phyloP scores from a whole-genome alignment of 2,113 vertebrate species.

The Axis porcinus region DNA sequence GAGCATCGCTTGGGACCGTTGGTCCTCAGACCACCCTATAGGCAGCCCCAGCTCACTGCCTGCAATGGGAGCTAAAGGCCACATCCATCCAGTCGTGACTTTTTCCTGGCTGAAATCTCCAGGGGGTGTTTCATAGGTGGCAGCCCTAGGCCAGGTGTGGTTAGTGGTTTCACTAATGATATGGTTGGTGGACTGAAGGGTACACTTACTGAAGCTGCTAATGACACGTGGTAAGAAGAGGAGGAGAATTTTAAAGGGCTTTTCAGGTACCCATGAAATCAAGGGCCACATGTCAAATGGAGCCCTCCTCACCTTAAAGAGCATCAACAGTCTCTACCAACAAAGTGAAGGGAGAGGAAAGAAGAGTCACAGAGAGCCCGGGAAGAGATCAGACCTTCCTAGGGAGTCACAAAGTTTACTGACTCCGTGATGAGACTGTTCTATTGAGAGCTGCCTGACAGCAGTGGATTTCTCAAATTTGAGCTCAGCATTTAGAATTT shows the following conservation, averaged over 20 bases:
- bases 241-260: background rate
- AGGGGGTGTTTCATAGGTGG: background rate
- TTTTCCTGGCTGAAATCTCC: background rate
- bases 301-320: background rate
- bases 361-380: no score
- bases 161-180: background rate
- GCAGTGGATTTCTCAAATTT: background rate
- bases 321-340: background rate
- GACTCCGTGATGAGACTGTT: background rate
- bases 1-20: rapidly evolving
- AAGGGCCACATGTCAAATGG: background rate
- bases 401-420: background rate
- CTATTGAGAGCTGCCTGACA: no score
- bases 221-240: background rate
- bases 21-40: background rate
- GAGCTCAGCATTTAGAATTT: background rate
- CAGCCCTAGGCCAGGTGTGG: background rate
- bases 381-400: background rate
- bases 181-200: background rate
- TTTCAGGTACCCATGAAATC: background rate
- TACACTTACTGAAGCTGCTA: background rate
- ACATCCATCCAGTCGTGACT: background rate
- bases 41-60: background rate
- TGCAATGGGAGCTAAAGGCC: background rate
- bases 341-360: background rate